Base-by-base conservation (phyloP, 2,113 vertebrate genomes). In the Scalopus aquaticus region DNA sequence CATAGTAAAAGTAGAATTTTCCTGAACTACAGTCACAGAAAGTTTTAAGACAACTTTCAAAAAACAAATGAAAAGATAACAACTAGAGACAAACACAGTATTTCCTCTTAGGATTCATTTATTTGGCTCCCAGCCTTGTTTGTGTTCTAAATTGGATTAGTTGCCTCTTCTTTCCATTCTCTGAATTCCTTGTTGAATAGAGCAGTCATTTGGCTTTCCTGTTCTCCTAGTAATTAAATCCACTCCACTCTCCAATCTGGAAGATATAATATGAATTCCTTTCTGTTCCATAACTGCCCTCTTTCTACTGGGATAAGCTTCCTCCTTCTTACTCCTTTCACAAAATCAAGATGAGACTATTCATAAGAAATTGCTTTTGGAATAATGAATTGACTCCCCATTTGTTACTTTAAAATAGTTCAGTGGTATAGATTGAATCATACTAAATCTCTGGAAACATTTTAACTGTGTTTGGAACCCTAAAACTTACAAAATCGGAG, bases 351-450 rank as follows among this genome's bases (percentile, higher is more conserved):
- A 35, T 80, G 62, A 92, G 44, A 83, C 37, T 49, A 51, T 88
- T 93, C 32, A 78, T 6, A 5, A 89, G 62, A 90, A 88, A 81
- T 73, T 82, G 30, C 72, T 88, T 92, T 82, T 44, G 42, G 30
- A 65, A 88, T 69, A 82, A 90, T 39, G 64, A 46, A 35, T 32
- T 74, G 73, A 64, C 20, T 91, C 91, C 64, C 69, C 76, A 79
- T 2, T 72, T 95, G 73, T 0, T 58, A 62, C 39, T 87, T 88
- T 72, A 49, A 88, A 26, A 44, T 13, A 44, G 69, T 64, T 85
- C 30, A 85, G 2, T 7, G 24, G 17, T 79, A 81, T 19, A 49
- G 56, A 51, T 92, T 58, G 85, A 64, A 44, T 42, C 54, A 32
- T 76, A 56, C 22, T 62, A 58, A 90, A 76, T 81, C 24, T 79